phyloP scores from a whole-genome alignment of 2,888 invertebrate species.

The Neelides folsomi region DNA sequence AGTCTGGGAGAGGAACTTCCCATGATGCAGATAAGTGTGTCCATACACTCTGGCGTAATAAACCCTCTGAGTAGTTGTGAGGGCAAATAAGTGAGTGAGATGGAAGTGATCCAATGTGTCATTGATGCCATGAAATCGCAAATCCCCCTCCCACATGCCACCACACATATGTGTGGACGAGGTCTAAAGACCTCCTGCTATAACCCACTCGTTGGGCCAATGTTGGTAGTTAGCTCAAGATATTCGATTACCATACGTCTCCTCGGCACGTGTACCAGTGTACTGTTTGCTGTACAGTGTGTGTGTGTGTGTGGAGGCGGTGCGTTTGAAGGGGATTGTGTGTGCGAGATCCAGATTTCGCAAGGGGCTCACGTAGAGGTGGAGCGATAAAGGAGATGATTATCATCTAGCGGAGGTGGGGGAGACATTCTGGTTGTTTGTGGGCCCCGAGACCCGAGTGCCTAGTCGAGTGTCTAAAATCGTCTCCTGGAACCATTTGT shows the following conservation, averaged over 20 bases:
- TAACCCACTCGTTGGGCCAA: no score
- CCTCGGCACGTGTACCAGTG: not conserved
- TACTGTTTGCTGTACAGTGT: not conserved
- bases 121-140: conserved; percentile 15
- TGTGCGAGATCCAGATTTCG: not conserved
- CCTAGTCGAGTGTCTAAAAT: conserved; percentile 33
- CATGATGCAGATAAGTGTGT: no score
- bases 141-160: conserved; percentile 15
- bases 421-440: conserved; percentile 2
- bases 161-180: not conserved
- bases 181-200: no score
- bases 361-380: no score
- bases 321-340: no score
- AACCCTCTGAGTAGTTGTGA: no score
- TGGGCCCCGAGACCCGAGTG: conserved; percentile 16
- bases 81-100: no score
- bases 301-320: not conserved
- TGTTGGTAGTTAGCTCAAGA: no score
- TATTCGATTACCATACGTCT: no score
- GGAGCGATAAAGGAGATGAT: no score
- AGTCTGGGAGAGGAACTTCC: no score
- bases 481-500: conserved; percentile 33
- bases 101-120: conserved; percentile 10
- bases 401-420: not conserved
- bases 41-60: no score